Evolutionary conservation across 2,888 invertebrate genomes (phyloP), one percentile per base, ranked within the genome.

Genomic region (Gymnocheta viridis): DNA sequence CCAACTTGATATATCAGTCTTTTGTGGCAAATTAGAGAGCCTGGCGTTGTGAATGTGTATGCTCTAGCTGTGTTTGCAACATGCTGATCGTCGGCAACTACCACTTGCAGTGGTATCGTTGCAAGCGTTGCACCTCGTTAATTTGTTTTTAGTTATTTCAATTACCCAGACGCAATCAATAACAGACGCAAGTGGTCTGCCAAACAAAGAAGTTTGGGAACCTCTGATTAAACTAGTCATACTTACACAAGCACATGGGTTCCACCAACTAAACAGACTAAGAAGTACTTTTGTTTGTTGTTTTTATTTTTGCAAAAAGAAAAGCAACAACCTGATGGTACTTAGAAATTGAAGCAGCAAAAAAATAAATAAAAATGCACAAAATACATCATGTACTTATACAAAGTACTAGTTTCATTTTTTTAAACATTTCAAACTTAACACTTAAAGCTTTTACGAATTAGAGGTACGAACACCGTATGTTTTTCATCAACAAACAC

Each of bases 161-260:
- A n/a, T n/a, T n/a, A n/a, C n/a, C n/a, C n/a, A n/a, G n/a, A n/a
- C n/a, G n/a, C n/a, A n/a, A n/a, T n/a, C n/a, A n/a, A n/a, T n/a
- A n/a, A 10, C 4, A 35, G 35, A 35, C 10, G n/a, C n/a, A n/a
- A n/a, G n/a, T n/a, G n/a, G n/a, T n/a, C n/a, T 9, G 6, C 9
- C 1, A 49, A 19, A 24, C 14, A 54, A n/a, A n/a, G 6, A 9
- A 56, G 10, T 56, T 56, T 32, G 56, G 29, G 10, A 4, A 32
- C 4, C 56, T 4, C 56, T 32, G 10, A 62, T 73, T 73, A 64
- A 77, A 77, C 72, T 77, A 67, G 72, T 60, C 72, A 62, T 73
- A 80, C 72, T 67, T 80, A 54, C 49, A 44, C 24, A 62, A 51
- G 32, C 41, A 73, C 73, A 73, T 77, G 77, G 77, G 72, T 77